Base-by-base conservation (phyloP, 2,113 vertebrate species). In the Formicarius rufipectus region DNA sequence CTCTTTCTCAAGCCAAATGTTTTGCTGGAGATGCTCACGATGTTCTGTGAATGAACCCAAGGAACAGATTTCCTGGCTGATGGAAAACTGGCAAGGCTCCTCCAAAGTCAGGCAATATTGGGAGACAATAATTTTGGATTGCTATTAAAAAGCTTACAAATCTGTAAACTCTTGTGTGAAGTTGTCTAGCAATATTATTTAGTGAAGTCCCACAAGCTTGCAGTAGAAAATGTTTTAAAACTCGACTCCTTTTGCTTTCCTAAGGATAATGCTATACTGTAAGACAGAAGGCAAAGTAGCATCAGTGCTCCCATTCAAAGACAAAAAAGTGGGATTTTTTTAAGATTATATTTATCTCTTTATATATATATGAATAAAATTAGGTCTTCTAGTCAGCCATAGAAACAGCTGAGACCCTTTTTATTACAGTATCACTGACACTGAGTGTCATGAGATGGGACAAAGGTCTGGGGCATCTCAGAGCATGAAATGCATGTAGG, bases 1-100 rank as follows among this genome's bases (percentile, higher is more conserved):
- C 2, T 90, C 19, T 71, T 84, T 16, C 23, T 89, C 6, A 66
- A 90, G 73, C 52, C 64, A 68, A 90, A 45, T 84, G 23, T 94
- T 94, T 95, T 89, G 31, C 75, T 7, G 42, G 53, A 87, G 82
- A 84, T 56, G 60, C 37, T 93, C 84, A 92, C 72, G 89, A 87
- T 72, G 79, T 95, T 96, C 93, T 94, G 76, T 89, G 88, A 89
- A 93, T 84, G 90, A 96, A 85, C 62, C 44, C 44, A 67, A 94
- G 62, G 76, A 96, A 92, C 93, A 94, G 90, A 88, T 92, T 97
- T 96, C 79, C 40, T 92, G 88, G 56, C 85, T 94, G 83, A 80
- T 88, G 16, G 62, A 88, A 88, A 96, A 84, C 53, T 87, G 90
- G 88, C 69, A 86, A 86, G 27, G 5, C 53, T 97, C 37, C 64